Conservation (phyloP, 2,797 vertebrate genomes). For the Gymnopithys bicolor region DNA sequence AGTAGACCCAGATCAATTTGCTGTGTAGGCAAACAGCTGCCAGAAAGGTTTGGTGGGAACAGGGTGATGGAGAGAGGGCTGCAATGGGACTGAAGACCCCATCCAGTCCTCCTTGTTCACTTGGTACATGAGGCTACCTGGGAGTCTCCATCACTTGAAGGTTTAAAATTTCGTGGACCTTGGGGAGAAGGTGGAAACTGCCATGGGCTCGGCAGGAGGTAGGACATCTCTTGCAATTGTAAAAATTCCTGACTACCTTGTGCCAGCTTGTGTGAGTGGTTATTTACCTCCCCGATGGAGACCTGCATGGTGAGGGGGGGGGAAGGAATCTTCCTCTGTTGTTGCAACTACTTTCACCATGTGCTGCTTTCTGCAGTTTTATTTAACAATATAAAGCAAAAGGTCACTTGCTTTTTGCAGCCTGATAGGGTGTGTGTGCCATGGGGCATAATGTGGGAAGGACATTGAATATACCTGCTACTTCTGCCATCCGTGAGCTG, state of each 20-base stretch:
- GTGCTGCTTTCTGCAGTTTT: not conserved
- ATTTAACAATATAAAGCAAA: not conserved
- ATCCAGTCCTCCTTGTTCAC: not conserved
- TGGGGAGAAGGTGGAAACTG: not conserved
- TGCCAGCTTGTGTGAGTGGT: not conserved
- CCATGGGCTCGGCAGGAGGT: not conserved
- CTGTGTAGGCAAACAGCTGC: not conserved
- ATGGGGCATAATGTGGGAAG: not conserved
- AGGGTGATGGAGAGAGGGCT: not conserved
- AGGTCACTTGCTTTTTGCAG: not conserved
- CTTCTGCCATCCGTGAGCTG: not conserved
- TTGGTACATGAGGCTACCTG: accelerated
- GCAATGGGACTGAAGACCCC: not conserved
- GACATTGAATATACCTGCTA: not conserved
- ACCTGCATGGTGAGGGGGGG: accelerated
- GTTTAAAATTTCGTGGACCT: not conserved
- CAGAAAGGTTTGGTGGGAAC: not conserved
- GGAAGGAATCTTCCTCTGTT: not conserved
- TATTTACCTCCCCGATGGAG: not conserved
- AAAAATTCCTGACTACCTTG: not conserved
- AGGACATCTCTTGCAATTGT: not conserved
- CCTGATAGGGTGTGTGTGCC: not conserved
- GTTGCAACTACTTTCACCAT: not conserved
- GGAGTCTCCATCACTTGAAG: not conserved
- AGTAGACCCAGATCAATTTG: not conserved